Evolutionary conservation across 2,797 vertebrate species (phyloP).

Genomic region (Carduelis carduelis): DNA sequence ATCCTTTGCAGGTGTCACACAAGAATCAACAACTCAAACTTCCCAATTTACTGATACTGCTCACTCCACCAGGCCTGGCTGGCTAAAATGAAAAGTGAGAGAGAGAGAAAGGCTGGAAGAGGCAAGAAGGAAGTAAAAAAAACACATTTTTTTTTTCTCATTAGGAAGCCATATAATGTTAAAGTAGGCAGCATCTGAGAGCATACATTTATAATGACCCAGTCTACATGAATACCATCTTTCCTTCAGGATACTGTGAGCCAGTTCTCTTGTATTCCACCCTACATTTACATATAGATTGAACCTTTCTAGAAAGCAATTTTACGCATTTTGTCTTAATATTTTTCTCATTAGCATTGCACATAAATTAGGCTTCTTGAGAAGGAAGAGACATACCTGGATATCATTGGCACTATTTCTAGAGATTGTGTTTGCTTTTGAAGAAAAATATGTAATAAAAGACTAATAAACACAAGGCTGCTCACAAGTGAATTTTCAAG

Average conservation of each 20-base stretch:
- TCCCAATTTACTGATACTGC: accelerated
- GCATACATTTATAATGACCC: conserved; percentile 45
- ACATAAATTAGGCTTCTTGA: conserved; percentile 39
- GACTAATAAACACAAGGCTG: neutral
- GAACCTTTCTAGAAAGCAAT: conserved; percentile 63
- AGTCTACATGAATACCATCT: neutral
- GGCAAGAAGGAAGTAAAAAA: neutral
- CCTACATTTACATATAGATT: conserved; percentile 69
- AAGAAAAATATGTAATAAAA: conserved; percentile 14
- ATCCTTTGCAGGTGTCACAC: neutral
- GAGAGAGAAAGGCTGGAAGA: neutral
- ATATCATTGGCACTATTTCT: conserved; percentile 8
- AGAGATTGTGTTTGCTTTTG: neutral
- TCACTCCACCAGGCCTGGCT: neutral
- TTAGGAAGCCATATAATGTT: conserved; percentile 24
- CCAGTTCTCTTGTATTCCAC: conserved; percentile 12
- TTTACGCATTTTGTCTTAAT: conserved; percentile 68
- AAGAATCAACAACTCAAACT: neutral
- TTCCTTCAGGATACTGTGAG: conserved; percentile 39
- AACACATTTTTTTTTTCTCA: neutral
- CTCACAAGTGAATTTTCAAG: conserved; percentile 30
- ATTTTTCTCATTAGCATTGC: conserved; percentile 60
- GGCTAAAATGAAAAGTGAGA: neutral
- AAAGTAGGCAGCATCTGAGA: conserved; percentile 28
- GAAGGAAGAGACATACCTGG: conserved; percentile 29